Evolutionary conservation across 2,113 vertebrate species (phyloP).

Genomic region (Anseranas semipalmata): DNA sequence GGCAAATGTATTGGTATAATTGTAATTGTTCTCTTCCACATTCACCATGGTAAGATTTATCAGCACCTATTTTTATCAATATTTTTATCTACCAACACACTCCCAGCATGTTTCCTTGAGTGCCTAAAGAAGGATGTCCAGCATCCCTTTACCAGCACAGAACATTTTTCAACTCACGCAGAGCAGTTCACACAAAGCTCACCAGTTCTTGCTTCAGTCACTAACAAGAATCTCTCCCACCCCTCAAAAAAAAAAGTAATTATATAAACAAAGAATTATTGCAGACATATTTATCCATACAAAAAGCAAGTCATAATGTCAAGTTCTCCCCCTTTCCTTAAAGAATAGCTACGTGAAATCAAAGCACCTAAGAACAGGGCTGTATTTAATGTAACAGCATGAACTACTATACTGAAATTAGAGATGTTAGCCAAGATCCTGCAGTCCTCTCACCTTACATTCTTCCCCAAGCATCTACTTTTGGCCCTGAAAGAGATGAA

Average conservation of each 20-base stretch:
- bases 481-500: slow-evolving; percentile 21
- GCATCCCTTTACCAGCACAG: background rate
- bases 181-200: background rate
- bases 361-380: background rate
- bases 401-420: slow-evolving; percentile 15
- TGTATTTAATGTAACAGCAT: background rate
- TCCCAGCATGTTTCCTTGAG: background rate
- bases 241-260: background rate
- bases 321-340: background rate
- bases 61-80: background rate
- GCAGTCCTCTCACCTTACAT: slow-evolving; percentile 16
- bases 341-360: background rate
- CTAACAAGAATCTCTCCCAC: background rate
- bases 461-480: slow-evolving; percentile 4
- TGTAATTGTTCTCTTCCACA: background rate
- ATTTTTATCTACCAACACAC: background rate
- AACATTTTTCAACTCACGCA: background rate
- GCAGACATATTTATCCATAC: background rate
- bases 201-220: background rate
- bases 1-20: background rate
- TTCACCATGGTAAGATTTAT: background rate
- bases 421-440: background rate
- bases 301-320: background rate
- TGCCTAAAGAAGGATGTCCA: background rate
- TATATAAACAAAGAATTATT: slow-evolving; percentile 3